Evolutionary conservation across 2,113 vertebrate species (phyloP).

Genomic region (Stictonetta naevosa): DNA sequence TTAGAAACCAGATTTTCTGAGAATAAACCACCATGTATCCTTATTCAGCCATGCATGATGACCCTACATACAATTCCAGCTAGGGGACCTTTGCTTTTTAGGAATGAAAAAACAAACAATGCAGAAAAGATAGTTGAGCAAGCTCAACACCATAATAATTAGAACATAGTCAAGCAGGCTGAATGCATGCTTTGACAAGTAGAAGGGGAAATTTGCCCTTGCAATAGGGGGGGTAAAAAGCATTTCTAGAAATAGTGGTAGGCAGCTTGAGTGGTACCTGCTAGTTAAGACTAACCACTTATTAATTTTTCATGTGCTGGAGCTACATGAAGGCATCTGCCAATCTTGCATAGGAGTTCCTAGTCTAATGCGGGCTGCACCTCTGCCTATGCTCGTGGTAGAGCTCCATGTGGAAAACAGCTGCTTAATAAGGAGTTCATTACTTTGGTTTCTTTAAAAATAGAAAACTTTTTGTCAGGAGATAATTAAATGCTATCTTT

Average conservation of each 20-base stretch:
- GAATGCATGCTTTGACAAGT: background rate
- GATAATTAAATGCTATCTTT: background rate
- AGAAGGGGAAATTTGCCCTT: background rate
- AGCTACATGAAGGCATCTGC: background rate
- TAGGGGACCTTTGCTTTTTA: background rate
- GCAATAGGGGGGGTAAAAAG: accelerated
- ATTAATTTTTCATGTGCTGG: background rate
- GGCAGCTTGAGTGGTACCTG: background rate
- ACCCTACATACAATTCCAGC: background rate
- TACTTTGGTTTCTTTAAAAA: background rate
- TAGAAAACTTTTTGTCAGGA: background rate
- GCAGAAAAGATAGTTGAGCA: background rate
- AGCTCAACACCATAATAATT: background rate
- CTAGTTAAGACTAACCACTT: background rate
- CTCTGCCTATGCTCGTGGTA: background rate
- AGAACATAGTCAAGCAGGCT: background rate
- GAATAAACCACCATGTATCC: background rate
- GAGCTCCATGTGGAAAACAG: background rate
- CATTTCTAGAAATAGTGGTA: background rate
- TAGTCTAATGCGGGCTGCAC: background rate
- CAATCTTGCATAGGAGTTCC: background rate
- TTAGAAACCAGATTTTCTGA: background rate
- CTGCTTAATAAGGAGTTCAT: background rate
- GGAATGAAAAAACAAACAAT: background rate
- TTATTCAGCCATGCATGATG: background rate